Conservation (phyloP, 2,797 vertebrate species). For the Typhlichthys eigenmanni region DNA sequence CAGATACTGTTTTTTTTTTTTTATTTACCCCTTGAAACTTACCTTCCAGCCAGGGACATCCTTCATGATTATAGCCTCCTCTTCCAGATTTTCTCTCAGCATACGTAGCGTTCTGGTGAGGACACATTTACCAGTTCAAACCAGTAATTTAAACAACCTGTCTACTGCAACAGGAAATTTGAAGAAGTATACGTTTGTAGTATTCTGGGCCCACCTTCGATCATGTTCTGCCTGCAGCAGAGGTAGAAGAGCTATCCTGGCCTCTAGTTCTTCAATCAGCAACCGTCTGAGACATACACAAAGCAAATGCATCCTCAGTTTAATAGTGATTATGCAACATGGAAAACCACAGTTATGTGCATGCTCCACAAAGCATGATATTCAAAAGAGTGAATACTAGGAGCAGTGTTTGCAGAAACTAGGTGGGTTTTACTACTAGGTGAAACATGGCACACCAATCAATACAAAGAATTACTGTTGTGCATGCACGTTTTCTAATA, state of each 20-base stretch:
- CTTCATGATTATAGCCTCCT: constrained; percentile 91
- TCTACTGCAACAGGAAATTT: no score
- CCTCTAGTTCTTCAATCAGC: constrained; percentile 89
- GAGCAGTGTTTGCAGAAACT: no score
- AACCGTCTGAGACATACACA: constrained; percentile 76
- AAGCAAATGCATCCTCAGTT: not conserved
- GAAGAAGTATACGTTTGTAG: not conserved
- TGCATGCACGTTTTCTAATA: no score
- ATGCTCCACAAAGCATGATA: no score
- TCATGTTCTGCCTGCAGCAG: constrained; percentile 85
- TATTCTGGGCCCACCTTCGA: constrained; percentile 61
- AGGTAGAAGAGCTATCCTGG: constrained; percentile 85
- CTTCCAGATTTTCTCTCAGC: constrained; percentile 88
- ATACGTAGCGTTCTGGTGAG: constrained; percentile 76
- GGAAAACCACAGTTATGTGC: no score
- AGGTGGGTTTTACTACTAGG: no score
- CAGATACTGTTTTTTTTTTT: no score
- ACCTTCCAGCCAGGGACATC: constrained; percentile 95
- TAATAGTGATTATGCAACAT: not conserved
- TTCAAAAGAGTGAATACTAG: no score
- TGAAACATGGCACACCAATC: not conserved
- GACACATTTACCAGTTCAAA: not conserved
- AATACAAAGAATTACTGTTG: not conserved
- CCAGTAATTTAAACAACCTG: not conserved
- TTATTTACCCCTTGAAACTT: not conserved